Conservation (phyloP, 2,113 vertebrate genomes). For the cat (Felis catus) region F.catus_Fca126_mat1.0 CM031421.1:64729501-64730000, state of each 20-base stretch:
- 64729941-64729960: no score
- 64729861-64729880: no score
- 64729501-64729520: not conserved
- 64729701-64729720: not conserved
- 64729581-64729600: not conserved
- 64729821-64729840: not conserved
- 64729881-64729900: no score
- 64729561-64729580: not conserved
- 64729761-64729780: not conserved
- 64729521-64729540: not conserved
- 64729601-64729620: not conserved
- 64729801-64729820: not conserved
- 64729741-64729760: not conserved
- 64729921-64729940: no score
- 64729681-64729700: not conserved
- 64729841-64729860: not conserved
- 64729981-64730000: rapidly evolving
- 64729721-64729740: not conserved
- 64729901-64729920: no score
- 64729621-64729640: not conserved
- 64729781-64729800: not conserved
- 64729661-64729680: not conserved
- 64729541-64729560: not conserved
- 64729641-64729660: not conserved
- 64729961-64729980: no score